These are phyloP conservation scores for Trichomalopsis sarcophagae DNA, from an alignment of 1,140 invertebrate genomes.

Conservation along the genomic window DNA sequence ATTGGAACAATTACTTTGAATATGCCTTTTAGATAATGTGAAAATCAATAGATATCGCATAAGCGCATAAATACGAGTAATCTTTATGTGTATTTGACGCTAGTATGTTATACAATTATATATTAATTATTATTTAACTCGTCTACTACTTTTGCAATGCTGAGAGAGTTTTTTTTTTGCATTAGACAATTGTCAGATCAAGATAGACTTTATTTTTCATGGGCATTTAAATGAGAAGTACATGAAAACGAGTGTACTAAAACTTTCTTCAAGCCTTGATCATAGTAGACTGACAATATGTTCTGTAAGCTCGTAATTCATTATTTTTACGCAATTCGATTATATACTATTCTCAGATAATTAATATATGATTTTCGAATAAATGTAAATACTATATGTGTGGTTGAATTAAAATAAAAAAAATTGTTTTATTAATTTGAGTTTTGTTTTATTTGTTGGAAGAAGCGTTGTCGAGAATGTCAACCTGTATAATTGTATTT, in stretches of 20 bases:
- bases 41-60: neutral
- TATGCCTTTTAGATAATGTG: constrained; percentile 35
- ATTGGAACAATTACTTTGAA: constrained; percentile 27
- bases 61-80: neutral
- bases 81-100: constrained; percentile 24
- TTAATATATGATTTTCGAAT: constrained; percentile 31
- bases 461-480: neutral
- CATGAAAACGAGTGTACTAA: neutral
- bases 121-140: constrained; percentile 15
- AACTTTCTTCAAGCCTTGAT: neutral
- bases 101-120: constrained; percentile 28
- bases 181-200: neutral
- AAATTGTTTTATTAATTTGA: constrained; percentile 26
- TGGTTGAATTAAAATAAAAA: constrained; percentile 38
- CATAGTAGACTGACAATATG: constrained; percentile 1
- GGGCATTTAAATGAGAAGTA: neutral
- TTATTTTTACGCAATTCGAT: neutral
- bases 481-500: neutral
- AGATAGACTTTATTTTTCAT: neutral
- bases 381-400: constrained; percentile 37
- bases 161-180: too few relatives aligned
- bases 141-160: neutral
- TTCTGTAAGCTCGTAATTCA: neutral
- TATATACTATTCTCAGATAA: constrained; percentile 16
- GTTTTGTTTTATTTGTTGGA: constrained; percentile 18